Percentiles rank a stretch among this genome's conserved stretches.
Evolutionary conservation across 1,140 invertebrate species (phyloP).

Genomic region (Drosophila sturtevanti): DNA sequence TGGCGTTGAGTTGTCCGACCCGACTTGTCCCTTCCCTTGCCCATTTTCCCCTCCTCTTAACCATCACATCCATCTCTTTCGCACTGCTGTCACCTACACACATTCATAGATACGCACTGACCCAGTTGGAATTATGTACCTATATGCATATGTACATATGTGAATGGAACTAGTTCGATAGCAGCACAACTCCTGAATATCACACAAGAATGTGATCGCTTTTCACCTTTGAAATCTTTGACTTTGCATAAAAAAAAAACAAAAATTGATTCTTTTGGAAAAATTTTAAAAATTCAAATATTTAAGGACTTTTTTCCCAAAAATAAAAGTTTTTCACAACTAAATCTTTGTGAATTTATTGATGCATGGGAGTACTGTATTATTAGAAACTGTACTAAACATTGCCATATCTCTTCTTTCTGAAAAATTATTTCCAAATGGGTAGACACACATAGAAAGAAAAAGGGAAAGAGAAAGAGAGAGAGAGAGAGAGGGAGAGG

Average conservation of each 20-base stretch:
- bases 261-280: no score
- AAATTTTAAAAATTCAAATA: no score
- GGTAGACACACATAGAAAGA: background rate
- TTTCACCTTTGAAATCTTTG: no score
- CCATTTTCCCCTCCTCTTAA: background rate
- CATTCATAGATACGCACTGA: slow-evolving; percentile 11
- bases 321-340: no score
- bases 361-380: no score
- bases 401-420: background rate
- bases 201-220: no score
- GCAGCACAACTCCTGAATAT: background rate
- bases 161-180: no score
- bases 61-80: background rate
- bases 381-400: no score
- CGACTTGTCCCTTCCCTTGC: background rate
- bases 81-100: slow-evolving; percentile 21
- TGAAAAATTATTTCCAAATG: background rate
- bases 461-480: background rate
- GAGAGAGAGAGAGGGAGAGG: background rate
- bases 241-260: no score
- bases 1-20: slow-evolving; percentile 18
- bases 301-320: no score
- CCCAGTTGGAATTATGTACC: background rate
- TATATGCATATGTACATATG: background rate
- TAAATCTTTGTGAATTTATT: no score